phyloP scores from a whole-genome alignment of 2,797 vertebrate species.

The Xenops minutus region DNA sequence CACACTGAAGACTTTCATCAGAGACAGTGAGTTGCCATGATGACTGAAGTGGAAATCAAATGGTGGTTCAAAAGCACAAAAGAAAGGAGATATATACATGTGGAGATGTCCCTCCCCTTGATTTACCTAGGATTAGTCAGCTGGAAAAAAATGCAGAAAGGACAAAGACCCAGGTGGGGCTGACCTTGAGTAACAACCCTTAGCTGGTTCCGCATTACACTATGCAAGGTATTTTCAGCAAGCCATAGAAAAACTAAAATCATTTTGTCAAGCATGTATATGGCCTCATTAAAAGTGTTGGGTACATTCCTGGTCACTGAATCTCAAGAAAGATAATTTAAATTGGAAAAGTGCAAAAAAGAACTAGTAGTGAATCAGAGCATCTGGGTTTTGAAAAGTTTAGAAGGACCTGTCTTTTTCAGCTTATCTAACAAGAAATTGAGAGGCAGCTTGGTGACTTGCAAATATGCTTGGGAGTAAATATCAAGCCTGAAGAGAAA shows the following conservation, averaged over 20 bases:
- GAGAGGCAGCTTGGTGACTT: not conserved
- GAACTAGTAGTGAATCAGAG: not conserved
- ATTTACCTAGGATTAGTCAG: not conserved
- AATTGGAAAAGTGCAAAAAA: not conserved
- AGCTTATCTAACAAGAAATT: not conserved
- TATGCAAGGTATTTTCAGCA: not conserved
- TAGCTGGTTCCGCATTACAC: not conserved
- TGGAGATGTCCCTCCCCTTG: not conserved
- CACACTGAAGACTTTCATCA: not conserved
- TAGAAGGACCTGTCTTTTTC: not conserved
- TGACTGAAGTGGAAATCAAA: not conserved
- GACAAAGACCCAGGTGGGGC: not conserved
- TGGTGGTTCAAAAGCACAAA: not conserved
- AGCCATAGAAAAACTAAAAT: not conserved
- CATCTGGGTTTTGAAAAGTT: not conserved
- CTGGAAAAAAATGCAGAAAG: not conserved
- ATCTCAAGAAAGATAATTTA: not conserved
- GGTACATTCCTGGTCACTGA: not conserved
- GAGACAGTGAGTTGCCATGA: not conserved
- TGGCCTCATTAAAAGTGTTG: not conserved
- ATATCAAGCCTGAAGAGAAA: not conserved
- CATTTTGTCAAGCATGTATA: not conserved
- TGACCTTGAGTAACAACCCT: not conserved
- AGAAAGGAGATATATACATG: not conserved
- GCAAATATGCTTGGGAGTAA: not conserved